Base-by-base conservation (phyloP, 2,888 invertebrate species). In the Zelleria hepariella region DNA sequence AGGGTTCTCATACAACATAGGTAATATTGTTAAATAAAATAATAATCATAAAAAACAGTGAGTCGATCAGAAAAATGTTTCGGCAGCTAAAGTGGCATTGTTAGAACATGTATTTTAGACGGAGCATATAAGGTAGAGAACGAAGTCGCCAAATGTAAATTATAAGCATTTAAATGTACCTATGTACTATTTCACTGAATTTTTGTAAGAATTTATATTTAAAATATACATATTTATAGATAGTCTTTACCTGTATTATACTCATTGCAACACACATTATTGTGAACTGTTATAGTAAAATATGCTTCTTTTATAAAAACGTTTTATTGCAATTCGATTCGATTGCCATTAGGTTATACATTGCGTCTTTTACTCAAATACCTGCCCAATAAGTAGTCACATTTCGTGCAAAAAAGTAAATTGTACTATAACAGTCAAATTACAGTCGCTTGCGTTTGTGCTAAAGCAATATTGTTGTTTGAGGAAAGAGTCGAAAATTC, bases 221-320 rank as follows among this genome's bases (percentile, higher is more conserved):
- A 42, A 42, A 42, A 42, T 42, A 42, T 42, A 8, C 10, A 25
- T 57, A 47, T 23, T 56, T 47, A 21, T 27, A 32, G 55, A 56
- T 57, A 47, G 5, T 51, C n/a, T 15, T 57, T 75, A 82, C 87
- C 87, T 86, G 86, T 82, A 75, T 80, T 76, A 87, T 86, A 87
- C 87, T 87, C 87, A 86, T 75, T 74, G 2, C 32, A 23, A 56
- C 42, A 18, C 42, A 18, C 21, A 51, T 51, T 54, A 54, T 51
- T 51, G 21, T 51, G 21, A 21, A 10, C 20, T 54, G 26, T 64
- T 67, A 67, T 73, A 24, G 73, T 62, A 74, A 73, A 73, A 69
- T 71, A 80, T 81, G 86, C 83, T 42, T 42, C 15, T 42, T 15
- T 42, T 42, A 42, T 42, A 42, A 10, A 15, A 10, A 15, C 10